Base-by-base conservation (phyloP, 2,113 vertebrate genomes). In the Ochotona princeps region DNA sequence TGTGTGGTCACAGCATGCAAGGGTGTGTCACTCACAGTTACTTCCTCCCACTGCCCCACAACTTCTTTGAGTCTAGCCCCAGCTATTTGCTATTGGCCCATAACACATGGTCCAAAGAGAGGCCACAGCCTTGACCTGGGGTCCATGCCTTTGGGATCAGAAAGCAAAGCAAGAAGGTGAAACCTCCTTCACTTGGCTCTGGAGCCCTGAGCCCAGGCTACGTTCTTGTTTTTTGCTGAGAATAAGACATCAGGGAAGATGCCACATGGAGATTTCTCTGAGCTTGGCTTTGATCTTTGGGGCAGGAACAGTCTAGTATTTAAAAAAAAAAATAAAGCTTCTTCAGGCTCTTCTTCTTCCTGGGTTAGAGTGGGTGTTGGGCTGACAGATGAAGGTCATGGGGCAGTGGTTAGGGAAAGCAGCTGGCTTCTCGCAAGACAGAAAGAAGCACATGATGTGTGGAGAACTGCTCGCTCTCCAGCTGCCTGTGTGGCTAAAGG, bases 241-340 rank as follows among this genome's bases (percentile, higher is more conserved):
- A 60, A 75, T 80, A 57, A 81, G 88, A 57, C 47, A 84, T 54
- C 80, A 60, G 49, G 0, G 1, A 75, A 17, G 86, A 79, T 76
- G 76, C 21, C 35, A 72, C 8, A 21, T 66, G 28, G 28, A 78
- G 78, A 54, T 54, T 92, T 92, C 87, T 92, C 72, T 75, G 80
- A 88, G 81, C 12, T 4, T 66, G 54, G 28, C 85, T 93, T 95
- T 96, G 91, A 94, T 95, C 90, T 92, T 44, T 60, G 63, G 5
- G 11, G 28, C 57, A 93, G 63, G 79, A 94, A 91, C 84, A 89
- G 84, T 94, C 92, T 66, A 61, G 61, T 47, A 80, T 66, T n/a
- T 38, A 73, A 80, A 73, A 54, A 13, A 75, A 88, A 92, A 70
- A 85, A 79, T 5, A 44, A 44, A 86, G 7, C 70, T 91, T 61